Conservation (phyloP, 2,888 invertebrate genomes). For the Phania funesta region DNA sequence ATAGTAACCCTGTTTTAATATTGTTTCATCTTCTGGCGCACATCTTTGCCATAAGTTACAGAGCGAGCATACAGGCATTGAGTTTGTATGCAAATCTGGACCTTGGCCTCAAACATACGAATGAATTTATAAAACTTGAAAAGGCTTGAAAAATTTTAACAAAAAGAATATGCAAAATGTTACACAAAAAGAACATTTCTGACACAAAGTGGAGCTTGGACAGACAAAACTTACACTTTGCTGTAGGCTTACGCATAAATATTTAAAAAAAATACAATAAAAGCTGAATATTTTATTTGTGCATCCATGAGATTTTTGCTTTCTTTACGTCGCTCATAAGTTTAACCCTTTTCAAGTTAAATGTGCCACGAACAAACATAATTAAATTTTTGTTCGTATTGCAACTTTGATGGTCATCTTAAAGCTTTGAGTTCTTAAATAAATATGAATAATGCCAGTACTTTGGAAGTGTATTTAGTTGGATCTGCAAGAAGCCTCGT, state of each 20-base stretch:
- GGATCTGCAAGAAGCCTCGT: too few relatives aligned
- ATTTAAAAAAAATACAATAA: constrained; percentile 43
- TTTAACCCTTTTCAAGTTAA: constrained; percentile 47
- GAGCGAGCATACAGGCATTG: neutral
- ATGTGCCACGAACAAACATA: constrained; percentile 37
- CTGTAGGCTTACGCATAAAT: constrained; percentile 60
- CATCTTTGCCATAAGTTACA: constrained; percentile 28
- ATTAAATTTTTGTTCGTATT: constrained; percentile 21
- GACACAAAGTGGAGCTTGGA: constrained; percentile 10
- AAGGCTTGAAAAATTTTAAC: constrained; percentile 5
- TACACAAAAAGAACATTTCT: constrained; percentile 46
- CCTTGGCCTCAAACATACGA: constrained; percentile 56
- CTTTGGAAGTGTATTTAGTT: too few relatives aligned
- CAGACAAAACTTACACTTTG: constrained; percentile 41
- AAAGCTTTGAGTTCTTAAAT: too few relatives aligned
- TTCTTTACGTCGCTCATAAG: neutral
- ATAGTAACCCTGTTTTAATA: constrained; percentile 8
- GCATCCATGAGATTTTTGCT: constrained; percentile 3
- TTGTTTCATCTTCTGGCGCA: constrained; percentile 3
- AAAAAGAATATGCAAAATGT: constrained; percentile 31
- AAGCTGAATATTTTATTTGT: constrained; percentile 16
- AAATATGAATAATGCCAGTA: too few relatives aligned
- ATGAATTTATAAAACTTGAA: constrained; percentile 24
- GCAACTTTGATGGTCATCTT: neutral
- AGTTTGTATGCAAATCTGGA: constrained; percentile 52